Evolutionary conservation across 2,797 vertebrate genomes (phyloP).

Genomic region (Distichodus sexfasciatus): DNA sequence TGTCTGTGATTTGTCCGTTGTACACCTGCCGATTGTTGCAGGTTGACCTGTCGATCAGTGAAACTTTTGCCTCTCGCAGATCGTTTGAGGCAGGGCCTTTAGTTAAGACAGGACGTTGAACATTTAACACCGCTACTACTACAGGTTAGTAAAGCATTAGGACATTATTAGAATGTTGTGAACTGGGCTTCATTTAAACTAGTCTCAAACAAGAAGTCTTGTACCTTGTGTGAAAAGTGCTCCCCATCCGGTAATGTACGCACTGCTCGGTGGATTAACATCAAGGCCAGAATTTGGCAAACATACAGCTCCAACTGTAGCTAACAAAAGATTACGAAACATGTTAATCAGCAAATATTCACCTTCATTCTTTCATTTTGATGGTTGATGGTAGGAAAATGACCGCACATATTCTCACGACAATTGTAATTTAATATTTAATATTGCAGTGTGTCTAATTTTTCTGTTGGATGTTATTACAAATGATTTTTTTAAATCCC

Average conservation of each 20-base stretch:
- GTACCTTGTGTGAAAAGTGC: slow-evolving; percentile 66
- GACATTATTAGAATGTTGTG: not conserved
- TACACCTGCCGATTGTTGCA: slow-evolving; percentile 76
- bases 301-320: slow-evolving; percentile 75
- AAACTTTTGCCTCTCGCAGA: slow-evolving; percentile 70
- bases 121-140: too few species aligned
- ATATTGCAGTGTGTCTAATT: too few species aligned
- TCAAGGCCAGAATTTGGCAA: slow-evolving; percentile 80
- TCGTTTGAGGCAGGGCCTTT: slow-evolving; percentile 53
- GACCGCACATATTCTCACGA: too few species aligned
- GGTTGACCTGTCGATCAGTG: slow-evolving; percentile 68
- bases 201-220: not conserved
- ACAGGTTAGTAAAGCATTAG: not conserved
- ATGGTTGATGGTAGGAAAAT: too few species aligned
- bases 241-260: slow-evolving; percentile 92
- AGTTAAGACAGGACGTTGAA: too few species aligned
- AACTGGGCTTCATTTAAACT: not conserved
- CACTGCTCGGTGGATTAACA: slow-evolving; percentile 58
- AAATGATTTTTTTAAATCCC: too few species aligned
- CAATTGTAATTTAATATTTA: too few species aligned
- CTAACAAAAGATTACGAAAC: slow-evolving; percentile 43
- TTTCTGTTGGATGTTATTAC: too few species aligned
- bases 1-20: slow-evolving; percentile 66
- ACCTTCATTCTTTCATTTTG: too few species aligned
- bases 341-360: not conserved